phyloP scores from a whole-genome alignment of 2,797 vertebrate genomes.

The Eulemur albifrons region DNA sequence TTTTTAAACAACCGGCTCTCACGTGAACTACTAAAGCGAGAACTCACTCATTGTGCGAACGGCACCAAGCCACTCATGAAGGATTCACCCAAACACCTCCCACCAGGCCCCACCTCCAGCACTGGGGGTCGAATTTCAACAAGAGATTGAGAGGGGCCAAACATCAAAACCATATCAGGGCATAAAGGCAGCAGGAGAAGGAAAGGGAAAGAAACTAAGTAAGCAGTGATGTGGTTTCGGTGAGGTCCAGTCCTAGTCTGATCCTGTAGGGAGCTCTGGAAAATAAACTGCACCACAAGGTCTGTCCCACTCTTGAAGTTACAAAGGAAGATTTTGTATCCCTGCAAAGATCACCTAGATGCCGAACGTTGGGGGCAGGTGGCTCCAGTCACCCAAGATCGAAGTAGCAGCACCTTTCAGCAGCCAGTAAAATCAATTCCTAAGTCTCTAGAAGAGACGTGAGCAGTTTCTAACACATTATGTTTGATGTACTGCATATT shows the following conservation, averaged over 20 bases:
- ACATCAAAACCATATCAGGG: neutral
- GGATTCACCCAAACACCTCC: neutral
- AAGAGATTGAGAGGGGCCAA: neutral
- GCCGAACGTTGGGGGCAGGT: neutral
- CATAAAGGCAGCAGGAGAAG: neutral
- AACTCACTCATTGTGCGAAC: neutral
- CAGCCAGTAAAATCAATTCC: neutral
- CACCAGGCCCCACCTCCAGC: neutral
- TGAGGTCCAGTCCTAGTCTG: neutral
- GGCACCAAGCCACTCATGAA: neutral
- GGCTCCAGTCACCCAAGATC: neutral
- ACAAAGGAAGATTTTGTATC: neutral
- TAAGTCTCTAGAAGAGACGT: neutral
- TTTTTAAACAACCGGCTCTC: neutral
- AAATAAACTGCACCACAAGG: neutral
- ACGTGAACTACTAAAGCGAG: neutral
- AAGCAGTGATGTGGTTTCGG: neutral
- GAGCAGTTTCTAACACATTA: neutral
- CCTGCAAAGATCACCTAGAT: accelerated
- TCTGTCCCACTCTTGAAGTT: neutral
- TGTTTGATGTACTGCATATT: neutral
- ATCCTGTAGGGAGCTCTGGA: neutral
- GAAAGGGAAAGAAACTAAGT: neutral
- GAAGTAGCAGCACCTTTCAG: neutral
- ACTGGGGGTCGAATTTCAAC: neutral